phyloP scores from a whole-genome alignment of 2,113 vertebrate genomes.

The Centropus unirufus region DNA sequence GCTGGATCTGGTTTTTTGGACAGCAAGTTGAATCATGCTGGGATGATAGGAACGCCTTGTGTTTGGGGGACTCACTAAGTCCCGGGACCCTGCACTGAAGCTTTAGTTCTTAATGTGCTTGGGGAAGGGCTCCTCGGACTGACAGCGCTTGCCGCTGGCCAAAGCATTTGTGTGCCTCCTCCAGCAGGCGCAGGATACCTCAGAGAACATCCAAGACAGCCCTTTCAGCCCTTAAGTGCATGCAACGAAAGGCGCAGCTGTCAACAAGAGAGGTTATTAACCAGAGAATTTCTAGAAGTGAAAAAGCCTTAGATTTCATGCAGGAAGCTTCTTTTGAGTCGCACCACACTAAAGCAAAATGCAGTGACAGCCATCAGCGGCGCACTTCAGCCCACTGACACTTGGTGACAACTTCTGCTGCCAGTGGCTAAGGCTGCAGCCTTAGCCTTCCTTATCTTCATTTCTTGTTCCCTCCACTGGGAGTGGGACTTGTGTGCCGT shows the following conservation, averaged over 20 bases:
- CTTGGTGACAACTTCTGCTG: neutral
- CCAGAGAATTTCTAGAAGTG: neutral
- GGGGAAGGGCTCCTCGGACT: constrained; percentile 22
- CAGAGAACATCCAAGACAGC: neutral
- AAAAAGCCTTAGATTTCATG: neutral
- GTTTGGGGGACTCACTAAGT: constrained; percentile 30
- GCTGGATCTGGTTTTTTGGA: constrained; percentile 59
- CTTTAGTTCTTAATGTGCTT: neutral
- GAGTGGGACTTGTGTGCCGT: neutral
- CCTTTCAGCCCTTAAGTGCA: neutral
- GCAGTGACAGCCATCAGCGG: neutral
- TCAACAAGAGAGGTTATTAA: neutral
- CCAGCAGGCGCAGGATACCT: neutral
- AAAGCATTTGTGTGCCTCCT: neutral
- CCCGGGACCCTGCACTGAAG: constrained; percentile 37
- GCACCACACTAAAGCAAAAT: neutral
- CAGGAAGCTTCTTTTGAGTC: neutral
- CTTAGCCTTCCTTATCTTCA: neutral
- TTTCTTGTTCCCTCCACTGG: neutral
- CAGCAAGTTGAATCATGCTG: constrained; percentile 68
- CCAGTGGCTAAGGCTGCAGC: neutral
- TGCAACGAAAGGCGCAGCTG: neutral
- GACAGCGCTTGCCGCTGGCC: neutral
- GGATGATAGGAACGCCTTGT: constrained; percentile 65
- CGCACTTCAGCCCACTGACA: neutral